A percentile compares a stretch with the other conserved stretches of the same genome.
These are phyloP conservation scores for Crepidodera aurea DNA, from an alignment of 2,888 invertebrate genomes.

Conservation along the genomic window DNA sequence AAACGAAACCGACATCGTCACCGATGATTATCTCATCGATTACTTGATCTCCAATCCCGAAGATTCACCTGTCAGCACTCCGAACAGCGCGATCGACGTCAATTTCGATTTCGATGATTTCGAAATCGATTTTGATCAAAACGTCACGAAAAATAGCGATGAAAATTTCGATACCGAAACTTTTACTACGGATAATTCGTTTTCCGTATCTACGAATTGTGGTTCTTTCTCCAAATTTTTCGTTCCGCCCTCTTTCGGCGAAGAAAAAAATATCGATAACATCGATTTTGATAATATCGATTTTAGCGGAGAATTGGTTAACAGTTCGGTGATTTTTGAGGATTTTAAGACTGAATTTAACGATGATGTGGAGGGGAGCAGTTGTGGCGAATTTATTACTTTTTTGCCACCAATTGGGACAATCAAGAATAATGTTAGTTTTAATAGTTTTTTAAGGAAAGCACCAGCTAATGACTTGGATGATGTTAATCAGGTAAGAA, in stretches of 20 bases:
- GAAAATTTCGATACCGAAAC: constrained; percentile 46
- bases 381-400: constrained; percentile 6
- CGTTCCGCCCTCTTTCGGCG: constrained; percentile 44
- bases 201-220: constrained; percentile 19
- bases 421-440: constrained; percentile 54
- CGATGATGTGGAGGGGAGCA: constrained; percentile 10
- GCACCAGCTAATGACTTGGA: constrained; percentile 47
- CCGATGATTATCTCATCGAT: constrained; percentile 50
- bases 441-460: constrained; percentile 54
- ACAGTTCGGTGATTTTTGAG: constrained; percentile 51
- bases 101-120: constrained; percentile 57
- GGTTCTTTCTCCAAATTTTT: constrained; percentile 48
- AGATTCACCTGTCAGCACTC: constrained; percentile 37
- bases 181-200: constrained; percentile 44
- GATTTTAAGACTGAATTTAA: constrained; percentile 47
- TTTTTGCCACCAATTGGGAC: constrained; percentile 53
- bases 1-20: constrained; percentile 33
- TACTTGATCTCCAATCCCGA: constrained; percentile 47
- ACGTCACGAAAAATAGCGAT: constrained; percentile 36
- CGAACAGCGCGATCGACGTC: constrained; percentile 41
- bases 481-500: constrained; percentile 41
- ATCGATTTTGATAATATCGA: constrained; percentile 52
- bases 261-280: constrained; percentile 35
- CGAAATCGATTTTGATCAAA: constrained; percentile 54
- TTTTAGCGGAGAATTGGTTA: constrained; percentile 51